A percentile compares a stretch with the other conserved stretches of the same genome.
phyloP scores from a whole-genome alignment of 2,113 vertebrate genomes.

The Piprites chloris region DNA sequence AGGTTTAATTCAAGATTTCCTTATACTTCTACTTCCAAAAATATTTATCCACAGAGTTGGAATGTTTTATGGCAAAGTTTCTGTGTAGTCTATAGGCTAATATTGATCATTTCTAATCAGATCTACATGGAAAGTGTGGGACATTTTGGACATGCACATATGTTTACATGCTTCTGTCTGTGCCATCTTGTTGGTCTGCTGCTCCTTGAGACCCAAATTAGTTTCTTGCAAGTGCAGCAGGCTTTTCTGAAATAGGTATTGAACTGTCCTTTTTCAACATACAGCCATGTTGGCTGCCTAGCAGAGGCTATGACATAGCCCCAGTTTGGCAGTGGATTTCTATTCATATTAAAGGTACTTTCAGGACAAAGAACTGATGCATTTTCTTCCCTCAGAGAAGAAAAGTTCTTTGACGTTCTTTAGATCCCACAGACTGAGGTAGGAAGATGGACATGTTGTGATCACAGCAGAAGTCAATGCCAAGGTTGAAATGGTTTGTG shows the following conservation, averaged over 20 bases:
- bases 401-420: background rate
- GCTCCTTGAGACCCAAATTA: background rate
- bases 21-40: background rate
- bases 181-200: background rate
- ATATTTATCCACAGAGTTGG: background rate
- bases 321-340: background rate
- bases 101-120: background rate
- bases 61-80: background rate
- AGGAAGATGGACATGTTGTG: background rate
- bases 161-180: background rate
- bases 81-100: background rate
- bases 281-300: background rate
- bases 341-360: background rate
- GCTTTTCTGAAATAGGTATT: background rate
- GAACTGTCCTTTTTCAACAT: background rate
- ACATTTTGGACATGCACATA: background rate
- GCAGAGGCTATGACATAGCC: fast-evolving
- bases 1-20: background rate
- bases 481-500: background rate
- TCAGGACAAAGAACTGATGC: background rate
- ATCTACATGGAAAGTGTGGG: background rate
- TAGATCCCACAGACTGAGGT: background rate
- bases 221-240: background rate
- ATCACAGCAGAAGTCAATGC: background rate
- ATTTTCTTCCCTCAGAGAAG: background rate